These are phyloP conservation scores for Hippocampus guttulatus DNA, from an alignment of 2,113 vertebrate genomes.

Conservation along the genomic window DNA sequence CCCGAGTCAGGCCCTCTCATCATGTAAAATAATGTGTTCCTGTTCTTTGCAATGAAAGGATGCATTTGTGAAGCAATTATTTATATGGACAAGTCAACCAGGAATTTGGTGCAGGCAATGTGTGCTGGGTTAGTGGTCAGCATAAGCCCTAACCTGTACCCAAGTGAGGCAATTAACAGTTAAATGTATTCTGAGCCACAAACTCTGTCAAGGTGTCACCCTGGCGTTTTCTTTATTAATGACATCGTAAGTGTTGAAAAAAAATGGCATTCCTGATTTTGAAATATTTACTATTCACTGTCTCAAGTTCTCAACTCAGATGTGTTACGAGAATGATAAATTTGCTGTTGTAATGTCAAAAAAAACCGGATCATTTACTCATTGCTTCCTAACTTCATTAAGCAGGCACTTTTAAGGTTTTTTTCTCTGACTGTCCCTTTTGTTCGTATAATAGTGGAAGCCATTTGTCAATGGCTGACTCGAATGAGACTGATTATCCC, in stretches of 20 bases:
- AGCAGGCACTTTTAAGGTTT: background rate
- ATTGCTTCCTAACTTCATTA: background rate
- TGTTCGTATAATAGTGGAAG: conserved; percentile 8
- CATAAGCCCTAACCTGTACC: background rate
- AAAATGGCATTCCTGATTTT: background rate
- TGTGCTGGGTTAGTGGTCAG: background rate
- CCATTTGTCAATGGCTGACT: conserved; percentile 8
- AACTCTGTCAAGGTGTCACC: background rate
- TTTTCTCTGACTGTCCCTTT: background rate
- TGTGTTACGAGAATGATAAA: background rate
- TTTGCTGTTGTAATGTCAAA: background rate
- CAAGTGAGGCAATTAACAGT: background rate
- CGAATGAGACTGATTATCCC: conserved; percentile 28
- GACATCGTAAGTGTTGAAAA: background rate
- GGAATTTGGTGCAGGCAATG: background rate
- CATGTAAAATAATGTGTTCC: too few species aligned
- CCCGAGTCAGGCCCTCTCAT: too few species aligned
- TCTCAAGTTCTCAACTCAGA: background rate
- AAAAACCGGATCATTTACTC: background rate
- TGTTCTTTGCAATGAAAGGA: background rate
- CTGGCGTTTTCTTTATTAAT: background rate
- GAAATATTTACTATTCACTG: background rate
- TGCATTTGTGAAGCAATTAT: background rate
- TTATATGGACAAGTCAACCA: background rate
- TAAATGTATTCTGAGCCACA: background rate